Base-by-base conservation (phyloP, 1,140 invertebrate genomes). In the Polyergus mexicanus region DNA sequence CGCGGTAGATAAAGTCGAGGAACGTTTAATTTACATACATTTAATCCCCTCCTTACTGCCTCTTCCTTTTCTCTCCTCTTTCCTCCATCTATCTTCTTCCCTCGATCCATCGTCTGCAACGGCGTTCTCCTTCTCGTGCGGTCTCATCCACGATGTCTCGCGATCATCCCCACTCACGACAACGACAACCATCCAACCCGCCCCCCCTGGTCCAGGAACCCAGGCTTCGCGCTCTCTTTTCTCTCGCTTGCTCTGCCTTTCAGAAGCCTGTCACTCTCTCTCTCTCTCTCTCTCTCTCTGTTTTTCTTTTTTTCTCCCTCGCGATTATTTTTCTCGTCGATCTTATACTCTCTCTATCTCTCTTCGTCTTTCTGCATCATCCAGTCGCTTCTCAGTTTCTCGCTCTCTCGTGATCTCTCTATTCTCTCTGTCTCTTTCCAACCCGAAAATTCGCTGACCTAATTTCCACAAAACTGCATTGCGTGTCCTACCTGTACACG, bases 11-110 rank as follows among this genome's bases (percentile, higher is more conserved):
- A 91, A 92, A 92, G 90, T 91, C 91, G 87, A 72, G 78, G 87
- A 85, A 91, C 91, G 84, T 92, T 92, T 91, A 91, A 92, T 92
- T 92, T 92, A 87, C 91, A 92, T 92, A 92, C 85, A 91, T 90
- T 91, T 90, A 84, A 83, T 86, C 76, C 75, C 25, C 71, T n/a
- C n/a, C 38, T 38, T 81, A 58, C 22, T 28, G 32, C 62, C 22
- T 56, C 47, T n/a, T 32, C 13, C 22, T 35, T 8, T 7, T 11
- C 41, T 16, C 25, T 16, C 28, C 6, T 35, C 3, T 16, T 44
- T n/a, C 60, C 10, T 63, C 7, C 13, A 13, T 58, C 38, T 60
- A 25, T 85, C 28, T 35, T 19, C 11, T 11, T 32, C 38, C 25
- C 54, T 51, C 60, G 74, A 76, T 60, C 7, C 54, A 76, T 44